These are phyloP conservation scores for Macaria liturata DNA, from an alignment of 2,888 invertebrate genomes.

Conservation along the genomic window DNA sequence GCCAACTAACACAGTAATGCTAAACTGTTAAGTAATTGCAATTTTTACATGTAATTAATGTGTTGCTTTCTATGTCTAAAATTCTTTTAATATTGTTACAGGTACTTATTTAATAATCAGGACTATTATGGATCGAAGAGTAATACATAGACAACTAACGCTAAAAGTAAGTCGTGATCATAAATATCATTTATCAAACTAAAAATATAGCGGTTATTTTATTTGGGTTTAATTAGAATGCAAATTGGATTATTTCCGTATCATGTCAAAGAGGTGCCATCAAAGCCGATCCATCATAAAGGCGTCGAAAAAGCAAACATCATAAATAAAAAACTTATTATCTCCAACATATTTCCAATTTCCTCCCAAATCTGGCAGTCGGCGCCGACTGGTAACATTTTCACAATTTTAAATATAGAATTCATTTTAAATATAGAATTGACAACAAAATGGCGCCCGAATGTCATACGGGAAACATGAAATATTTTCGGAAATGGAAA, in stretches of 20 bases:
- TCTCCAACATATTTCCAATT: conserved; percentile 34
- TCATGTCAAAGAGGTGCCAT: conserved; percentile 10
- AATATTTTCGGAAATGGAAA: conserved; percentile 62
- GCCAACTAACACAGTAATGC: too few species aligned
- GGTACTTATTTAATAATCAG: too few species aligned
- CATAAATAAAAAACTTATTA: conserved; percentile 23
- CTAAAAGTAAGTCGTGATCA: too few species aligned
- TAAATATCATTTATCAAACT: too few species aligned
- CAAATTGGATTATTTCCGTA: conserved; percentile 3
- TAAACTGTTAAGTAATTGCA: too few species aligned
- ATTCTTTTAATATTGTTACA: too few species aligned
- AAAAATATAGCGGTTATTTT: too few species aligned
- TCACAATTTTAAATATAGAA: conserved; percentile 46
- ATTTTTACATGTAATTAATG: too few species aligned
- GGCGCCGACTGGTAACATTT: conserved; percentile 36
- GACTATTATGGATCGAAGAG: too few species aligned
- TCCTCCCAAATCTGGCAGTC: conserved; percentile 32
- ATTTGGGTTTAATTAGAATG: too few species aligned
- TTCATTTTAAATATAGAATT: conserved; percentile 44
- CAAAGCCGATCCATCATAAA: conserved; percentile 14
- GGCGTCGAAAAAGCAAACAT: conserved; percentile 16
- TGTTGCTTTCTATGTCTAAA: too few species aligned
- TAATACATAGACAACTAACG: too few species aligned
- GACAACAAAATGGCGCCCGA: conserved; percentile 41
- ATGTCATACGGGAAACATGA: conserved; percentile 42